Base-by-base conservation (phyloP, 2,888 invertebrate species). In the Scaptomyza polygonia region DNA sequence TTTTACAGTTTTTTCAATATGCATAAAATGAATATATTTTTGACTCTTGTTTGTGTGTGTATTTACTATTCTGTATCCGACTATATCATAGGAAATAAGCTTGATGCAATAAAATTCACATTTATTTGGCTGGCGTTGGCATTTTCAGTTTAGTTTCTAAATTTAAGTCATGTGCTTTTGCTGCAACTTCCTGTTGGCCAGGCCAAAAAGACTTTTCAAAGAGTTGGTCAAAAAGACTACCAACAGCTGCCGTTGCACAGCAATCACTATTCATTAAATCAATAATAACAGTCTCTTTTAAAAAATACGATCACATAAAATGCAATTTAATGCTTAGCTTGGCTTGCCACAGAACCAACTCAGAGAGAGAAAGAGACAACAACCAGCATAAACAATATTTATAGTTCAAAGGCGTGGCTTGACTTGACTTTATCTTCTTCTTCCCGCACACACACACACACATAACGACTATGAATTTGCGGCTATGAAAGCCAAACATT, bases 401-500 rank as follows among this genome's bases (percentile, higher is more conserved):
- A 84, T 75, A 58, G 72, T 72, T 67, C 48, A 8, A 14, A 63
- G 64, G 62, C 64, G 62, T 63, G 49, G 42, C 45, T 25, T 30
- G 34, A 21, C 21, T 30, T 34, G 14, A 1, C n/a, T 7, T 6
- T 5, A 5, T 32, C 30, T 8, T 12, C 9, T 18, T 21, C 18
- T 4, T 6, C 9, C 5, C 21, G 6, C n/a, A n/a, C n/a, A 14
- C 53, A n/a, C 42, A 3, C 8, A 16, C 56, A 4, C n/a, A 40
- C 45, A 61, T 59, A 79, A 66, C 73, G 84, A 64, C 86, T 64
- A 78, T 78, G 82, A 81, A 78, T 80, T 79, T 78, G 76, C 44
- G 86, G 68, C 68, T 54, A 84, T 81, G 80, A 81, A 81, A 80
- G 54, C 30, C 81, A 84, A 80, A 86, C 80, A 86, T 77, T 80